Conservation (phyloP, 2,797 vertebrate genomes). For the Darevskia mixta region DNA sequence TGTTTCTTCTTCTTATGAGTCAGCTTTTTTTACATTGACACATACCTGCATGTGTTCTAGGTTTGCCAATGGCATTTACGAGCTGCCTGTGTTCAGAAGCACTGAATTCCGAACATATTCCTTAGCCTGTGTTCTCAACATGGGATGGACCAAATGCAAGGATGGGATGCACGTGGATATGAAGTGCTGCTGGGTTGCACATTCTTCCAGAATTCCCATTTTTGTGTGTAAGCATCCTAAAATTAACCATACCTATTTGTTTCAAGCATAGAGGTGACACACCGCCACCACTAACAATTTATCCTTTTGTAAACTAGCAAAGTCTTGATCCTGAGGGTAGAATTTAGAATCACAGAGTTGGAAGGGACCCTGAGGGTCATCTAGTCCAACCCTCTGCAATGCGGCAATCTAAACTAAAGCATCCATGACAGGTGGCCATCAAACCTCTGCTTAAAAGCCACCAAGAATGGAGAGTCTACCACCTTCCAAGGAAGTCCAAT, state of each 20-base stretch:
- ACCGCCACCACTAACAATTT: background rate
- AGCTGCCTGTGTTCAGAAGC: conserved; percentile 2
- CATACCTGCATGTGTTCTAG: background rate
- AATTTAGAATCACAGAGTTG: too few species aligned
- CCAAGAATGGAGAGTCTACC: too few species aligned
- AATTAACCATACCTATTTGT: too few species aligned
- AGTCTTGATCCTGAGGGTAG: background rate
- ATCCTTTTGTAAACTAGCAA: background rate
- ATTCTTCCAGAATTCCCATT: background rate
- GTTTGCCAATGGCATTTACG: background rate
- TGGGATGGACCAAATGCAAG: background rate
- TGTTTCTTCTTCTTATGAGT: background rate
- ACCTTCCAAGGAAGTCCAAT: too few species aligned
- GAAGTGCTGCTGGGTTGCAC: background rate
- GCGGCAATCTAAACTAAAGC: too few species aligned
- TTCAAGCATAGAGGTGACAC: background rate
- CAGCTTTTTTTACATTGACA: background rate
- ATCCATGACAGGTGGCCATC: too few species aligned
- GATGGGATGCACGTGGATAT: background rate
- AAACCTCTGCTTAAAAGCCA: too few species aligned
- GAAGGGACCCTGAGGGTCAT: too few species aligned
- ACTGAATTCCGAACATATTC: background rate
- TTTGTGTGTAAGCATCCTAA: background rate
- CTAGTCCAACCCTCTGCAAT: too few species aligned
- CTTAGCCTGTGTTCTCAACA: conserved; percentile 1